phyloP scores from a whole-genome alignment of 2,888 invertebrate species.

The Orthosia incerta region DNA sequence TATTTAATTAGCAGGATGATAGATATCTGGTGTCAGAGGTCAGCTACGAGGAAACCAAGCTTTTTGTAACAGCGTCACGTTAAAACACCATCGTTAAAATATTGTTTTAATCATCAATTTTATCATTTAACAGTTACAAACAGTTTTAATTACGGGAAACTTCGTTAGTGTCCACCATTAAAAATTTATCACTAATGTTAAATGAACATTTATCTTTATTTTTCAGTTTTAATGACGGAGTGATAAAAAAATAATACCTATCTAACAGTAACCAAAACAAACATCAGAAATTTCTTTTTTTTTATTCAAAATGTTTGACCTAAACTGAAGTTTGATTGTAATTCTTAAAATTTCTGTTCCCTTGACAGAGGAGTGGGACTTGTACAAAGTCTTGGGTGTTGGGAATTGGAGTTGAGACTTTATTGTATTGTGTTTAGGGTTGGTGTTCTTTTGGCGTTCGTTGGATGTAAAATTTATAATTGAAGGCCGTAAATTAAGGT shows the following conservation, averaged over 20 bases:
- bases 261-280: conserved; percentile 34
- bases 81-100: conserved; percentile 77
- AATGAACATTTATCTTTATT: conserved; percentile 77
- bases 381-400: conserved; percentile 30
- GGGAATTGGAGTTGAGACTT: conserved; percentile 38
- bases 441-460: conserved; percentile 53
- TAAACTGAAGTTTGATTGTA: conserved; percentile 61
- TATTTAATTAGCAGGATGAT: conserved; percentile 82
- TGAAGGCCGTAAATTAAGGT: conserved; percentile 91
- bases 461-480: conserved; percentile 89
- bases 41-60: conserved; percentile 80
- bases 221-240: conserved; percentile 67
- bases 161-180: conserved; percentile 78
- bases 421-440: conserved; percentile 57
- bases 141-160: conserved; percentile 87
- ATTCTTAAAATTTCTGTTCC: conserved; percentile 65
- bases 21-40: conserved; percentile 87
- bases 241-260: conserved; percentile 64
- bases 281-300: conserved; percentile 45
- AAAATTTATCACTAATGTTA: conserved; percentile 78
- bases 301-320: conserved; percentile 48
- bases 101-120: conserved; percentile 80
- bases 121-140: conserved; percentile 81
- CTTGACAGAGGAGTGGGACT: conserved; percentile 51
- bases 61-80: conserved; percentile 65